These are phyloP conservation scores for Apamea epomidion DNA, from an alignment of 2,888 invertebrate species.

Conservation along the genomic window DNA sequence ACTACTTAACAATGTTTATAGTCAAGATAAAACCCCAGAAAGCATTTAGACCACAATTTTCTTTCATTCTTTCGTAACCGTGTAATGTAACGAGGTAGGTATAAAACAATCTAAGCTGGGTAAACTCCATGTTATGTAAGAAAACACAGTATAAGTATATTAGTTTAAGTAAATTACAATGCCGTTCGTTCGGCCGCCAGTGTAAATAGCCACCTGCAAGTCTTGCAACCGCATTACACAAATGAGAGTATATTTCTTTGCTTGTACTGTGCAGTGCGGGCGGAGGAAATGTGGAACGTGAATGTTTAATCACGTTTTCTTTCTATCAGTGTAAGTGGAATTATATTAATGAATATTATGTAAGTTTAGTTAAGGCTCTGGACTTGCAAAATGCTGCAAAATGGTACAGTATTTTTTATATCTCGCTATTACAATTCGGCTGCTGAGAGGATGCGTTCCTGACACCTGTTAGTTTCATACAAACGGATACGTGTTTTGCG, in stretches of 20 bases:
- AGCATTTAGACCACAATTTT: conserved; percentile 36
- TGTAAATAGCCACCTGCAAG: conserved; percentile 67
- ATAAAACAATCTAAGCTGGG: conserved; percentile 38
- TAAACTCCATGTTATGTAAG: conserved; percentile 32
- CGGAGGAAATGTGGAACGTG: conserved; percentile 25
- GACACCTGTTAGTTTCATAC: no score
- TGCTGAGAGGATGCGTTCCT: no score
- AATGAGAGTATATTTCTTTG: conserved; percentile 70
- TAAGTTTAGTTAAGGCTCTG: background rate
- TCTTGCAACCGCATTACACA: conserved; percentile 66
- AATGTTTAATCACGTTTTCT: conserved; percentile 40
- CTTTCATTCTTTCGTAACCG: conserved; percentile 24
- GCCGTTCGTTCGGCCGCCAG: conserved; percentile 52
- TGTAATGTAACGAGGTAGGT: conserved; percentile 28
- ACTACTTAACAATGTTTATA: conserved; percentile 30
- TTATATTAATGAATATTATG: conserved; percentile 4
- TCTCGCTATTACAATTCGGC: background rate
- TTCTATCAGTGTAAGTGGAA: conserved; percentile 26
- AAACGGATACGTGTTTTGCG: no score
- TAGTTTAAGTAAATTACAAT: conserved; percentile 57
- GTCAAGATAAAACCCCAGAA: conserved; percentile 38
- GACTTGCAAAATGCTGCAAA: background rate
- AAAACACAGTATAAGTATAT: conserved; percentile 46
- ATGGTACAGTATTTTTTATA: background rate
- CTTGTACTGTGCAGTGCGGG: conserved; percentile 42